phyloP scores from a whole-genome alignment of 2,797 vertebrate genomes.

The Hirundo rustica region DNA sequence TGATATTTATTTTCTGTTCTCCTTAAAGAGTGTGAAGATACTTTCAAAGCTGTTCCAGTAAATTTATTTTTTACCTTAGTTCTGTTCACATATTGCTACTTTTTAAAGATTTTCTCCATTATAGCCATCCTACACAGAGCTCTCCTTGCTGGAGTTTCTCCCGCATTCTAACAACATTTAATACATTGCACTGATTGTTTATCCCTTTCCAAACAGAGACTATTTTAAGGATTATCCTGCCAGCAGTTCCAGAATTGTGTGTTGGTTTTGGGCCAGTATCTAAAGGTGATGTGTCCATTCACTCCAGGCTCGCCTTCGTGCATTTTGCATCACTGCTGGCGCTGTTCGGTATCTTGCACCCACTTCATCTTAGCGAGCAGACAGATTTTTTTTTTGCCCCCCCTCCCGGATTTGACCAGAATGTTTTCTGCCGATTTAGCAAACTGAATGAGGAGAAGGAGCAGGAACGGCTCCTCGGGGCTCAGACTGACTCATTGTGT shows the following conservation, averaged over 20 bases:
- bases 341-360: rapidly evolving
- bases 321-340: not conserved
- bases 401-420: not conserved
- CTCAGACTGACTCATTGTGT: not conserved
- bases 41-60: not conserved
- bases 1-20: not conserved
- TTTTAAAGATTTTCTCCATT: not conserved
- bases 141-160: not conserved
- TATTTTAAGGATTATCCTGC: not conserved
- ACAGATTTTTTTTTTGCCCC: not conserved
- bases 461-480: not conserved
- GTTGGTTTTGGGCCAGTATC: not conserved
- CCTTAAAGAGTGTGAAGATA: rapidly evolving
- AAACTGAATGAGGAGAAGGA: not conserved
- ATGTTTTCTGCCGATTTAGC: not conserved
- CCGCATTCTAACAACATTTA: not conserved
- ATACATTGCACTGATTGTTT: not conserved
- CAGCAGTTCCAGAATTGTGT: not conserved
- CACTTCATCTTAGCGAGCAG: not conserved
- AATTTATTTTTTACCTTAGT: not conserved
- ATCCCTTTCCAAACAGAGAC: not conserved
- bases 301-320: not conserved
- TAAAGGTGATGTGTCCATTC: not conserved
- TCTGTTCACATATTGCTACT: not conserved
- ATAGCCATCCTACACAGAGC: not conserved